These are phyloP conservation scores for Hipposideros larvatus DNA, from an alignment of 2,797 vertebrate genomes.

Conservation along the genomic window DNA sequence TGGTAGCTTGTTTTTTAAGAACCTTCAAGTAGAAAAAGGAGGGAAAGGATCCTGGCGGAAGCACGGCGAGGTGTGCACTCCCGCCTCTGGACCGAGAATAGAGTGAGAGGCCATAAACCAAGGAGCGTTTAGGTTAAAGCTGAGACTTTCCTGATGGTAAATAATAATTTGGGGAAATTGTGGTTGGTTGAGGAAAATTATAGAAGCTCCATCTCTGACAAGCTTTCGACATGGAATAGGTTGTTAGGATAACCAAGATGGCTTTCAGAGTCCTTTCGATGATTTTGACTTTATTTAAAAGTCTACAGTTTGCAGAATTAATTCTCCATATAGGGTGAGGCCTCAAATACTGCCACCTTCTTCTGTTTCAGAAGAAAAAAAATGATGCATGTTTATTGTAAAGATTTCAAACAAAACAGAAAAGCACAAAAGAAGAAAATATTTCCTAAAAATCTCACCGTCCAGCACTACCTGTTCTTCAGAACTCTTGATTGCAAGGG, in stretches of 20 bases:
- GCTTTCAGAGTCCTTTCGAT: background rate
- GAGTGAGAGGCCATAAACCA: background rate
- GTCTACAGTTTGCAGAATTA: background rate
- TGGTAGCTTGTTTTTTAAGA: slow-evolving; percentile 62
- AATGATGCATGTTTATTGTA: background rate
- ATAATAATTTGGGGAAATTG: background rate
- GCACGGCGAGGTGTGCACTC: background rate
- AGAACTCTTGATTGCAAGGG: background rate
- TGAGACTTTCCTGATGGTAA: background rate
- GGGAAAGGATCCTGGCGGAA: background rate
- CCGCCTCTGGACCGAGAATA: background rate
- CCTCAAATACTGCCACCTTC: background rate
- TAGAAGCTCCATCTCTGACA: background rate
- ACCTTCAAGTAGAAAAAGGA: slow-evolving; percentile 14
- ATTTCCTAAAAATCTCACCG: background rate
- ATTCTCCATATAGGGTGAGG: background rate
- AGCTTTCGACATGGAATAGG: background rate
- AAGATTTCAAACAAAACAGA: background rate
- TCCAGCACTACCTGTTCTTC: background rate
- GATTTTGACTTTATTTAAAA: background rate
- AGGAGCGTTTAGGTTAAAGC: background rate
- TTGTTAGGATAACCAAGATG: background rate
- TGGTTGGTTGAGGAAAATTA: background rate
- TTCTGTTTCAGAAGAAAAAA: slow-evolving; percentile 8
- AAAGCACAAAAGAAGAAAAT: background rate